A percentile compares a stretch with the other conserved stretches of the same genome.
Evolutionary conservation across 1,140 invertebrate genomes (phyloP).

Genomic region (Lasioglossum albipes): DNA sequence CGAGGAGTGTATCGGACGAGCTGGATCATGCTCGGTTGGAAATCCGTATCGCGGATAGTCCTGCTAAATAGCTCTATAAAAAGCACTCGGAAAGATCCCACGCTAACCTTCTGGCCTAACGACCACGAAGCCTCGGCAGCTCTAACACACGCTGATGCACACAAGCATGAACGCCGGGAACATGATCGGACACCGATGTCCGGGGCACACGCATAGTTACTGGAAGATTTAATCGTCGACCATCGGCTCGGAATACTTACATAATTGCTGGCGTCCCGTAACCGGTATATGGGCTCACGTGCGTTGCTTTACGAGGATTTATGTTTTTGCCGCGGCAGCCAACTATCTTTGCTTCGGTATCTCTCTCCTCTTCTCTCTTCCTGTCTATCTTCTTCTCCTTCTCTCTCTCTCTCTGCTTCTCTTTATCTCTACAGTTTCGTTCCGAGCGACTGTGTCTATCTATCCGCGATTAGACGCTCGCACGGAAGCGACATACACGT

Average conservation of each 20-base stretch:
- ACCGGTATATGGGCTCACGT: constrained; percentile 45
- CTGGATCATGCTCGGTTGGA: constrained; percentile 19
- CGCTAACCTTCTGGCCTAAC: constrained; percentile 40
- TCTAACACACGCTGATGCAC: too few species aligned
- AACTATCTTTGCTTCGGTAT: constrained; percentile 1
- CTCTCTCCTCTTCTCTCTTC: constrained; percentile 2
- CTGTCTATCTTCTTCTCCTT: background rate
- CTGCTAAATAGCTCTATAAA: constrained; percentile 40
- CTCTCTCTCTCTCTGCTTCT: background rate
- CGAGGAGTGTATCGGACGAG: too few species aligned
- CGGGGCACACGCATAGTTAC: constrained; percentile 25
- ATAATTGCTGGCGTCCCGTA: constrained; percentile 54
- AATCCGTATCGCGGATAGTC: constrained; percentile 30
- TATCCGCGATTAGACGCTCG: constrained; percentile 15
- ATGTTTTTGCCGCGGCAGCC: constrained; percentile 43
- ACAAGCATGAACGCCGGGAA: background rate
- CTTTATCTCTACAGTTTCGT: background rate
- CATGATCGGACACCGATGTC: too few species aligned
- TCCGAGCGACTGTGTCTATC: background rate
- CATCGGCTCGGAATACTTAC: constrained; percentile 54
- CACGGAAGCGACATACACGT: constrained; percentile 40
- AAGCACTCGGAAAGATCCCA: constrained; percentile 41
- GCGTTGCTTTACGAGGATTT: constrained; percentile 45
- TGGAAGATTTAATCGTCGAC: constrained; percentile 55
- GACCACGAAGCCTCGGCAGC: background rate